phyloP scores from a whole-genome alignment of 1,140 invertebrate genomes.

The Melipona quadrifasciata region DNA sequence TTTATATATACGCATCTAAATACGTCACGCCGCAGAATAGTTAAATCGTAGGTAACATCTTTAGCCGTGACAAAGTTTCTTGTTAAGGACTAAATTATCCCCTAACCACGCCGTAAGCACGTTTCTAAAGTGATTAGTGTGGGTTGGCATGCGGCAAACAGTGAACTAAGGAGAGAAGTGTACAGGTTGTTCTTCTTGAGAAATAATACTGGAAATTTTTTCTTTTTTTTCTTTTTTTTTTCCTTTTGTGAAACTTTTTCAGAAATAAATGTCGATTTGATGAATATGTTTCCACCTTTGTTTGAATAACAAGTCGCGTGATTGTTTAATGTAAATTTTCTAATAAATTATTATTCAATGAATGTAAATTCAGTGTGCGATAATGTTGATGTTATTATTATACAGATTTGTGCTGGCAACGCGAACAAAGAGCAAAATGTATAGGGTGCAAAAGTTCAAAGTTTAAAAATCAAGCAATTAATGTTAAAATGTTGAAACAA shows the following conservation, averaged over 20 bases:
- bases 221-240: background rate
- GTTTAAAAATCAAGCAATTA: too few relatives aligned
- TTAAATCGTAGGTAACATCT: background rate
- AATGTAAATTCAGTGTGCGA: background rate
- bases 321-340: too few relatives aligned
- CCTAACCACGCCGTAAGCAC: background rate
- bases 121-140: slow-evolving; percentile 9
- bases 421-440: background rate
- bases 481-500: too few relatives aligned
- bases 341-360: background rate
- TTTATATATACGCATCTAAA: background rate
- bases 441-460: too few relatives aligned
- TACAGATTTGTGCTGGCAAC: background rate
- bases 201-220: background rate
- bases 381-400: background rate
- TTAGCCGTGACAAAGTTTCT: background rate
- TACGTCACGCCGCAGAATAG: background rate
- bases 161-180: background rate
- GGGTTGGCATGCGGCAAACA: background rate
- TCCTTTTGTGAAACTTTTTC: too few relatives aligned
- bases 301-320: too few relatives aligned
- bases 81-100: background rate
- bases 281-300: background rate
- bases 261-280: background rate
- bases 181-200: background rate